Conservation (phyloP, 2,113 vertebrate species). For the Triplophysa dalaica region DNA sequence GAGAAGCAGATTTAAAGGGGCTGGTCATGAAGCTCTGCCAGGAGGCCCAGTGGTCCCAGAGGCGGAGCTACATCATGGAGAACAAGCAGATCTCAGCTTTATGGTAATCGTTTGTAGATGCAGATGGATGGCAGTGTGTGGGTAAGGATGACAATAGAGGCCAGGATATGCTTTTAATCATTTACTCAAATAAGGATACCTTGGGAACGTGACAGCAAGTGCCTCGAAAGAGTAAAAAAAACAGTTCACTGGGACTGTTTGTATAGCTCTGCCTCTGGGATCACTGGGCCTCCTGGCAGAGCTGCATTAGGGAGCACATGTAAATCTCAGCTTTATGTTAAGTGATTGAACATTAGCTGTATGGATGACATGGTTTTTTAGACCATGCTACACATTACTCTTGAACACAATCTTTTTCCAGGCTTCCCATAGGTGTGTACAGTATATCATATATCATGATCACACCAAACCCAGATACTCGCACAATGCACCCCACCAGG, state of each 20-base stretch:
- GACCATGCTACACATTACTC: background rate
- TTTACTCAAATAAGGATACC: background rate
- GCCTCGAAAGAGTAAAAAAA: background rate
- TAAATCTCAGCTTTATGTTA: background rate
- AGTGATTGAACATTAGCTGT: background rate
- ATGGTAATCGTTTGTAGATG: background rate
- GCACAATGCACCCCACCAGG: constrained; percentile 16
- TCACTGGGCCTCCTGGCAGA: background rate
- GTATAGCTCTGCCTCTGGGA: constrained; percentile 18
- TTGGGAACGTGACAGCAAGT: background rate
- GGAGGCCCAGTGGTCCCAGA: background rate
- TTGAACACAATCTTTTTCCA: no score
- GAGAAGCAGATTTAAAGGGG: background rate
- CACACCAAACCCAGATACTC: background rate
- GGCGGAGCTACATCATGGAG: background rate
- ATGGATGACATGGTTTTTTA: background rate
- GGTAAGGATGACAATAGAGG: constrained; percentile 17
- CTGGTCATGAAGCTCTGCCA: background rate
- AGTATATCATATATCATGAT: constrained; percentile 9
- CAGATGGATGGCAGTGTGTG: background rate
- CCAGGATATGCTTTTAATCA: constrained; percentile 9
- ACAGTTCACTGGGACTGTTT: background rate
- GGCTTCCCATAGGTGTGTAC: no score
- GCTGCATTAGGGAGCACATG: constrained; percentile 12
- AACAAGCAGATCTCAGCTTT: background rate